Conservation (phyloP, 2,888 invertebrate genomes). For the Drosophila tanythrix region DNA sequence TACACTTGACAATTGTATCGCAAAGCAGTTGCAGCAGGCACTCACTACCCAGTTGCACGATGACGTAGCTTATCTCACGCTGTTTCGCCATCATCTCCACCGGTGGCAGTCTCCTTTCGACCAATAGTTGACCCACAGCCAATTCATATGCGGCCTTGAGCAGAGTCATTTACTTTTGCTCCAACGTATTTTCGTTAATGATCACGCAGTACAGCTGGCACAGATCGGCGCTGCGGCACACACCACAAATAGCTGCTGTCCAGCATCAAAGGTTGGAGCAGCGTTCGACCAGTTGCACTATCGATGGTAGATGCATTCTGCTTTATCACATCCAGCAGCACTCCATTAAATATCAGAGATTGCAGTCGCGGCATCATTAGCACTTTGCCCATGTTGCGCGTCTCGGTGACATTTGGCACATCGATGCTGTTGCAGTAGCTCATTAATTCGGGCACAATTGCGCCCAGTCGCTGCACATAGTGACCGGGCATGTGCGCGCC, state of each 20-base stretch:
- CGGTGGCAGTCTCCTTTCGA: background rate
- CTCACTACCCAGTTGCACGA: conserved; percentile 74
- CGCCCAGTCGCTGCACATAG: conserved; percentile 43
- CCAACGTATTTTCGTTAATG: too few relatives aligned
- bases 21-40: too few relatives aligned
- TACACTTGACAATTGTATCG: conserved; percentile 66
- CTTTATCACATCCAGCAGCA: conserved; percentile 58
- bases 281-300: background rate
- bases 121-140: conserved; percentile 39
- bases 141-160: conserved; percentile 37
- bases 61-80: conserved; percentile 50
- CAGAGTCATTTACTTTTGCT: conserved; percentile 18
- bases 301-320: conserved; percentile 25
- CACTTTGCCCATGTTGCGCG: conserved; percentile 7
- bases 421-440: conserved; percentile 30
- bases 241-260: conserved; percentile 61
- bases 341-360: conserved; percentile 67
- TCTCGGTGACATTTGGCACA: background rate
- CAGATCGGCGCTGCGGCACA: conserved; percentile 40
- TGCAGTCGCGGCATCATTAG: conserved; percentile 70
- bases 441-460: conserved; percentile 43
- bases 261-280: conserved; percentile 51
- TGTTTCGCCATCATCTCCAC: conserved; percentile 39
- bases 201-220: background rate
- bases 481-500: conserved; percentile 17